These are phyloP conservation scores for Narcine bancroftii DNA, from an alignment of 2,113 vertebrate species.

Conservation along the genomic window DNA sequence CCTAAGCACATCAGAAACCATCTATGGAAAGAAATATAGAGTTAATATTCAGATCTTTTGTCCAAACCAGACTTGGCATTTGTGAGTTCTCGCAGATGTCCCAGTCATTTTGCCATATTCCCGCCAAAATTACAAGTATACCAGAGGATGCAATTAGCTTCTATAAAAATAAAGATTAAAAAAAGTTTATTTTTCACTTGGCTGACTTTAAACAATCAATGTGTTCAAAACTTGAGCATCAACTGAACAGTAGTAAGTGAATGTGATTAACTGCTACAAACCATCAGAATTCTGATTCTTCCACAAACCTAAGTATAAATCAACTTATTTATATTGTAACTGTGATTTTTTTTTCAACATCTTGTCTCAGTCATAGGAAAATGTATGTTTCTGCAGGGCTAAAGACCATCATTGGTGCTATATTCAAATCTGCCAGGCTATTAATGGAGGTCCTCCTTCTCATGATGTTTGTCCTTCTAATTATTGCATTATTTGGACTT, in stretches of 20 bases:
- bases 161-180: no score
- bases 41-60: no score
- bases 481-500: conserved; percentile 38
- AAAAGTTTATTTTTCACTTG: background rate
- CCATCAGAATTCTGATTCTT: background rate
- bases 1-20: no score
- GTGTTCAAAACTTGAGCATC: background rate
- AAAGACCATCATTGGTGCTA: conserved; percentile 39
- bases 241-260: background rate
- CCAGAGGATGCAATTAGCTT: background rate
- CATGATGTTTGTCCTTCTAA: conserved; percentile 38
- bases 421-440: conserved; percentile 39
- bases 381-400: conserved; percentile 32
- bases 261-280: background rate
- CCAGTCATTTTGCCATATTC: background rate
- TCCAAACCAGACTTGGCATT: background rate
- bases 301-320: background rate
- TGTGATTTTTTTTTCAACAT: background rate
- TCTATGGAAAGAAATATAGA: no score
- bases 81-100: background rate
- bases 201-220: background rate
- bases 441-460: conserved; percentile 38
- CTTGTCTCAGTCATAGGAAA: background rate
- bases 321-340: background rate
- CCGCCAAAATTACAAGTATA: background rate